phyloP scores from a whole-genome alignment of 2,113 vertebrate species.

The Cyanistes caeruleus region DNA sequence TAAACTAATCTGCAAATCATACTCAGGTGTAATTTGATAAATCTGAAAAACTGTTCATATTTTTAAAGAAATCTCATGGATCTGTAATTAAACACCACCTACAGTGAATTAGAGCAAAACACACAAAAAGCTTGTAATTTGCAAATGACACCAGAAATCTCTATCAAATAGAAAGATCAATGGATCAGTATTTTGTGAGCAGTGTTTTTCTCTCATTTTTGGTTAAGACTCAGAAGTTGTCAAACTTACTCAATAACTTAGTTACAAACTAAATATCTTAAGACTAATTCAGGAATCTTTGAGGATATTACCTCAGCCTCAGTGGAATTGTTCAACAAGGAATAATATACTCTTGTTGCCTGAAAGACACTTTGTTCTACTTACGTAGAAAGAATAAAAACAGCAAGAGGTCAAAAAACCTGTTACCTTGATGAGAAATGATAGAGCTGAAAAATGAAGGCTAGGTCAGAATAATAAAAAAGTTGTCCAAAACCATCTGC shows the following conservation, averaged over 20 bases:
- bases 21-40: background rate
- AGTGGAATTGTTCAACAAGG: background rate
- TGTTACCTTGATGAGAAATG: background rate
- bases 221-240: background rate
- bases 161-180: background rate
- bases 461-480: background rate
- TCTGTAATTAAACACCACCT: background rate
- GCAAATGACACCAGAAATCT: background rate
- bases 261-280: background rate
- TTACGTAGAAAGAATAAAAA: background rate
- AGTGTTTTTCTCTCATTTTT: background rate
- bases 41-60: background rate
- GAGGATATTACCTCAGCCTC: background rate
- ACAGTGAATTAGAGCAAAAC: background rate
- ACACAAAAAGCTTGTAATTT: background rate
- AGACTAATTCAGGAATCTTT: background rate
- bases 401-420: background rate
- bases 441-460: background rate
- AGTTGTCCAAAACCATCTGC: background rate
- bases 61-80: background rate
- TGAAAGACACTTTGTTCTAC: background rate
- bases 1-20: background rate
- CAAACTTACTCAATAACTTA: background rate
- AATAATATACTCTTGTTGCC: background rate
- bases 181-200: background rate